These are phyloP conservation scores for Steatocranus sp. DNA, from an alignment of 2,797 vertebrate genomes.

Conservation along the genomic window DNA sequence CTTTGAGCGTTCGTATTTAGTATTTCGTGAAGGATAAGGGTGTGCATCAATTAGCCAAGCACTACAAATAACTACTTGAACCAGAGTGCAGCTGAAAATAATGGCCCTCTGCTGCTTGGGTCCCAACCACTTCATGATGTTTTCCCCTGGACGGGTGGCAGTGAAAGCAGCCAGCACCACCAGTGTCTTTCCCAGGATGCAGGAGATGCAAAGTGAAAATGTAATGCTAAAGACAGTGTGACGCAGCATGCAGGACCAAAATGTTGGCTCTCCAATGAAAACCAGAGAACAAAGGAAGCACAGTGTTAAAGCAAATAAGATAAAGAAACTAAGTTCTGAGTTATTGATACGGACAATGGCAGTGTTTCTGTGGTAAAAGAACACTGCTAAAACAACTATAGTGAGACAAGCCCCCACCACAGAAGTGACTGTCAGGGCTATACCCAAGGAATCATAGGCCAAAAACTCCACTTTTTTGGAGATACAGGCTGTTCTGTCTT, in stretches of 20 bases:
- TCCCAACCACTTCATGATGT: slow-evolving; percentile 76
- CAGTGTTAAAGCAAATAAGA: slow-evolving; percentile 63
- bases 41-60: slow-evolving; percentile 66
- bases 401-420: slow-evolving; percentile 66
- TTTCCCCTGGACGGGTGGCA: slow-evolving; percentile 70
- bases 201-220: slow-evolving; percentile 76
- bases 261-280: slow-evolving; percentile 74
- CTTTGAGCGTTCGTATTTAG: slow-evolving; percentile 61
- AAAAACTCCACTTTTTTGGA: slow-evolving; percentile 72
- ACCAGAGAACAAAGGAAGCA: slow-evolving; percentile 73
- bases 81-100: slow-evolving; percentile 66
- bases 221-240: slow-evolving; percentile 75
- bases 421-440: slow-evolving; percentile 62
- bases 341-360: slow-evolving; percentile 73
- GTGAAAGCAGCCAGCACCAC: slow-evolving; percentile 76
- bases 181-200: slow-evolving; percentile 75
- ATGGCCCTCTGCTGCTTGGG: slow-evolving; percentile 70
- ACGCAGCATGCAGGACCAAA: slow-evolving; percentile 77
- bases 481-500: slow-evolving; percentile 63
- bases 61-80: slow-evolving; percentile 69
- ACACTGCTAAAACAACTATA: slow-evolving; percentile 52
- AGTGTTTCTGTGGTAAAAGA: slow-evolving; percentile 66
- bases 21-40: slow-evolving; percentile 65
- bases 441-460: slow-evolving; percentile 66
- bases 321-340: slow-evolving; percentile 76